phyloP scores from a whole-genome alignment of 1,140 invertebrate species.

The Lasioglossum baleicum region DNA sequence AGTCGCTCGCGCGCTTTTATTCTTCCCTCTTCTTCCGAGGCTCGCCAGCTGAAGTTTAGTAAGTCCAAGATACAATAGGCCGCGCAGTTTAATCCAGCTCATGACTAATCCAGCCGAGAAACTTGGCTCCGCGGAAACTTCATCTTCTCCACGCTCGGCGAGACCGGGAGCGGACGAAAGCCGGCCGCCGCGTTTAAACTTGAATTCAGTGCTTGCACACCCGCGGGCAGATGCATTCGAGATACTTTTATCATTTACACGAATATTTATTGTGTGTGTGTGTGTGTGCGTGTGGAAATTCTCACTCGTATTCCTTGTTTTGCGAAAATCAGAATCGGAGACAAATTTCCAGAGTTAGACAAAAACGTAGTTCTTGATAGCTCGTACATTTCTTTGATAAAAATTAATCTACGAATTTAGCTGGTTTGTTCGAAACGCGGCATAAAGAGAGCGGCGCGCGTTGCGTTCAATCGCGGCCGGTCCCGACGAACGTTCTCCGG shows the following conservation, averaged over 20 bases:
- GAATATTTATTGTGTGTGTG: too few species aligned
- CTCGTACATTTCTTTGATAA: too few species aligned
- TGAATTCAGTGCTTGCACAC: neutral
- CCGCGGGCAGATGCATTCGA: too few species aligned
- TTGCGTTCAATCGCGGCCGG: neutral
- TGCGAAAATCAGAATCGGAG: too few species aligned
- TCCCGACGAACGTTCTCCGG: neutral
- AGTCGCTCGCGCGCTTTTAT: too few species aligned
- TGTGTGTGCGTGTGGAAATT: too few species aligned
- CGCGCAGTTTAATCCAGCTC: slow-evolving; percentile 58
- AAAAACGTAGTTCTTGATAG: too few species aligned
- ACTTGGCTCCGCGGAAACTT: slow-evolving; percentile 57
- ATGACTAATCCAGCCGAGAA: slow-evolving; percentile 64
- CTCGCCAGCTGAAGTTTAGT: slow-evolving; percentile 48
- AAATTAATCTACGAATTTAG: too few species aligned
- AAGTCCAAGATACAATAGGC: slow-evolving; percentile 66
- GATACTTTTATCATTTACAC: too few species aligned
- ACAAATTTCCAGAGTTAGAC: too few species aligned
- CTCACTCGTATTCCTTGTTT: too few species aligned
- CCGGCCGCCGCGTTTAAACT: slow-evolving; percentile 22
- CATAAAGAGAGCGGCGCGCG: neutral
- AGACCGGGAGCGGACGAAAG: slow-evolving; percentile 24
- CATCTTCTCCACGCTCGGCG: slow-evolving; percentile 37
- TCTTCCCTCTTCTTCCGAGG: neutral
- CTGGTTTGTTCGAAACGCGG: too few species aligned